Evolutionary conservation across 23 tunicate genomes (phyloP).

Genomic region (Diplosoma virens): DNA sequence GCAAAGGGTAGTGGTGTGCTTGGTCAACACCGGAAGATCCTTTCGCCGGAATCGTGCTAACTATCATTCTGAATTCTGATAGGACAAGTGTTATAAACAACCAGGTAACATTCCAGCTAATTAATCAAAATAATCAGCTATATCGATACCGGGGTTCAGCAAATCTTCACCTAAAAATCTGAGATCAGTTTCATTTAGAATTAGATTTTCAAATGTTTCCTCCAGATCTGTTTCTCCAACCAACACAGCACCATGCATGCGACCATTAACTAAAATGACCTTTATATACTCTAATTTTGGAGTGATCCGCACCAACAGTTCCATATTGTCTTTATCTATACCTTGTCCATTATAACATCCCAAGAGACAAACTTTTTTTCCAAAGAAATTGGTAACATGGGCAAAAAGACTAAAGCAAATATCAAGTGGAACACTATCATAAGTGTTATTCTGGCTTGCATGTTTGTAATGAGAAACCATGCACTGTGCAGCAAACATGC

Average conservation of each 20-base stretch:
- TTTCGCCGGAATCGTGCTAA: too few relatives aligned
- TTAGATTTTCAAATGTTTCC: constrained; percentile 93
- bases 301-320: constrained; percentile 56
- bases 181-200: constrained; percentile 76
- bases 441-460: neutral
- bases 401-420: constrained; percentile 87
- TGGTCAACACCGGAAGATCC: too few relatives aligned
- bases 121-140: constrained; percentile 90
- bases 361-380: constrained; percentile 58
- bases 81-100: neutral
- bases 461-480: constrained; percentile 33
- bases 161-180: constrained; percentile 55
- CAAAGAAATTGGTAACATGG: constrained; percentile 74
- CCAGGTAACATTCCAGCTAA: too few relatives aligned
- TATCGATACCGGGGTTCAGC: constrained; percentile 74
- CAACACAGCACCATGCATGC: constrained; percentile 83
- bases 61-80: too few relatives aligned
- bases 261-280: constrained; percentile 64
- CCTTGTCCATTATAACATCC: constrained; percentile 75
- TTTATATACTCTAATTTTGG: constrained; percentile 65
- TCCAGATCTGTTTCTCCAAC: constrained; percentile 90
- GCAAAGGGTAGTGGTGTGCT: too few relatives aligned
- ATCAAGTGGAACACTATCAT: constrained; percentile 43
- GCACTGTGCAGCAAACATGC: constrained; percentile 76
- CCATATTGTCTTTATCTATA: constrained; percentile 24